These are phyloP conservation scores for Drosophila barbarae DNA, from an alignment of 2,888 invertebrate species.

Conservation along the genomic window DNA sequence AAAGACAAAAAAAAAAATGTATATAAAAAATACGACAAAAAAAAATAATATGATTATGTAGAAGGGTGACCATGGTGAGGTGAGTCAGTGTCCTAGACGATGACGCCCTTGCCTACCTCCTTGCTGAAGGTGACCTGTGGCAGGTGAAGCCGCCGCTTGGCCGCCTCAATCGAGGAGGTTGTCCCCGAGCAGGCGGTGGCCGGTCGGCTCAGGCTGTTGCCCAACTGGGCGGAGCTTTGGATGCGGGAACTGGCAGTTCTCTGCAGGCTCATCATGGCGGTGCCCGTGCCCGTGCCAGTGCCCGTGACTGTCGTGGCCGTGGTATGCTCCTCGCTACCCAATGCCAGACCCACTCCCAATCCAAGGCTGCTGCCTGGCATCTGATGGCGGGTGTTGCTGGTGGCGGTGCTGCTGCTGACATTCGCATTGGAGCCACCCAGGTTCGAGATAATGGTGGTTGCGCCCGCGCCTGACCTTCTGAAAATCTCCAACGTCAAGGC, in stretches of 20 bases:
- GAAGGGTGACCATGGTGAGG: background rate
- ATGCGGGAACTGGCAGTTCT: slow-evolving; percentile 11
- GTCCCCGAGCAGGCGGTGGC: slow-evolving; percentile 85
- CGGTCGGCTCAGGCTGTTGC: slow-evolving; percentile 79
- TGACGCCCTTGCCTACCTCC: slow-evolving; percentile 94
- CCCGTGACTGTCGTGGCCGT: slow-evolving; percentile 14
- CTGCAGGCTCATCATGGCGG: slow-evolving; percentile 19
- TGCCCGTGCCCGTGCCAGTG: background rate
- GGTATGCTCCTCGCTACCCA: slow-evolving; percentile 23
- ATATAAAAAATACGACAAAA: slow-evolving; percentile 18
- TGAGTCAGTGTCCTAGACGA: slow-evolving; percentile 82
- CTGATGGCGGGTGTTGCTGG: background rate
- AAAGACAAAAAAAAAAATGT: slow-evolving; percentile 5
- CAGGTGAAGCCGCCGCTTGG: slow-evolving; percentile 84
- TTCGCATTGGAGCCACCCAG: slow-evolving; percentile 12
- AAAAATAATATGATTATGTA: background rate
- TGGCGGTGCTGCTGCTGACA: slow-evolving; percentile 15
- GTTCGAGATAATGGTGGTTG: slow-evolving; percentile 40
- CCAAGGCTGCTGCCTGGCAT: slow-evolving; percentile 1
- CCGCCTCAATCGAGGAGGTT: slow-evolving; percentile 83
- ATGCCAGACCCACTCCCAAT: background rate
- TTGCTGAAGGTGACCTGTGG: slow-evolving; percentile 92
- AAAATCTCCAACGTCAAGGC: slow-evolving; percentile 87
- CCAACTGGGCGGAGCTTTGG: slow-evolving; percentile 4
- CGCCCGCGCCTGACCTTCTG: slow-evolving; percentile 78